Base-by-base conservation (phyloP, 37 sponge, comb jelly and placozoan genomes). In the Axinella damicornis region DNA sequence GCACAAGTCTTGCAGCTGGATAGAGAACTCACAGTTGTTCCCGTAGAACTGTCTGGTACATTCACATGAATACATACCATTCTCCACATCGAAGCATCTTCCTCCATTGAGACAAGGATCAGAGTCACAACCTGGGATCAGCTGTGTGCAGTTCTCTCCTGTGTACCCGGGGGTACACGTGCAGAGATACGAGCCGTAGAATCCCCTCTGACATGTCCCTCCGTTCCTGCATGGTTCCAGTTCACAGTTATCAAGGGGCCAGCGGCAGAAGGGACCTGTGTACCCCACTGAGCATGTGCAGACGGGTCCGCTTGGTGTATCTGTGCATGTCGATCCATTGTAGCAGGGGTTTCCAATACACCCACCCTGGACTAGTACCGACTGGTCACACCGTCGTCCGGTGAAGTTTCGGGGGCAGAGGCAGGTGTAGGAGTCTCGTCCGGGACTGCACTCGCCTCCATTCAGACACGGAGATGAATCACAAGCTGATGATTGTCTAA, bases 231-330 rank as follows among this genome's bases (percentile, higher is more conserved):
- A 92, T 17, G 88, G 91, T 27, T 80, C 33, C 20, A 91, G 77
- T 66, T 94, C 95, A 81, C 95, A 94, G 63, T 68, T 83, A 57
- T 94, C 69, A 14, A 90, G 53, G 5, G 86, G 85, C 71, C 83
- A 94, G 22, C 90, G 81, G 61, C 95, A 94, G 33, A 39, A 37
- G 6, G 88, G 90, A 4, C 95, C 95, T 16, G 87, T 79, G 73
- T 83, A 94, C 34, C 91, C 95, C 2, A 79, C 78, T 28, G 88
- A 80, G 66, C 95, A 94, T 6, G 55, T n/a, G 78, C 95, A 94
- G 2, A 32, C 32, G 21, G 77, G 77, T 5, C 70, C 81, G 25
- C 53, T 16, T 0, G 65, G 21, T 0, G 84, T 74, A 27, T 83
- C 82, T 1, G 60, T 58, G 82, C 95, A 94, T 4, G 74, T 34